phyloP scores from a whole-genome alignment of 2,797 vertebrate species.

The Cheirogaleus major region DNA sequence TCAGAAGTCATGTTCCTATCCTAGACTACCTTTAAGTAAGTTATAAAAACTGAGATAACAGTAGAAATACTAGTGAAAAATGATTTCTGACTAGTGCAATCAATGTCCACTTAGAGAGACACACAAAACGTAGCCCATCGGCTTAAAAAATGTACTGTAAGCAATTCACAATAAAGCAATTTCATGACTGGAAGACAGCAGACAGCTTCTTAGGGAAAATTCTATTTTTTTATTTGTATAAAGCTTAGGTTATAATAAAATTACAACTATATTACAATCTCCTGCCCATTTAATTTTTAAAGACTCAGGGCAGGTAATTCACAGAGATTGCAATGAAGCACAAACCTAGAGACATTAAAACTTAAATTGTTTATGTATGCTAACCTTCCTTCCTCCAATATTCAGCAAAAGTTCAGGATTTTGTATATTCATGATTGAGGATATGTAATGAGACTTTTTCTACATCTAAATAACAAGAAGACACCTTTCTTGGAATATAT shows the following conservation, averaged over 20 bases:
- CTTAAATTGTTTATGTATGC: neutral
- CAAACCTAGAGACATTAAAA: neutral
- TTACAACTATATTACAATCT: neutral
- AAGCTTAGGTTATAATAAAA: neutral
- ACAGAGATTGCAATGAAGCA: neutral
- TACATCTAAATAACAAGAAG: neutral
- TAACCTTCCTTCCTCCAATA: neutral
- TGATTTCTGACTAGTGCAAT: neutral
- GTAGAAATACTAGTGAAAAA: neutral
- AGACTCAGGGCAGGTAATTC: neutral
- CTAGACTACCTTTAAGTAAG: neutral
- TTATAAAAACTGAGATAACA: slow-evolving; percentile 1
- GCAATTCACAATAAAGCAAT: neutral
- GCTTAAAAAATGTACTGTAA: neutral
- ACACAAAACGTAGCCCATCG: neutral
- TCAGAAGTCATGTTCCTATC: neutral
- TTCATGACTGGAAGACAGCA: neutral
- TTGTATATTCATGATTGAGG: neutral
- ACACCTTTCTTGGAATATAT: neutral
- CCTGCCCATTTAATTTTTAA: neutral
- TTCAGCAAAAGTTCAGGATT: neutral
- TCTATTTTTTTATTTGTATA: neutral
- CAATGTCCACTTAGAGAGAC: neutral
- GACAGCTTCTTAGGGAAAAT: neutral
- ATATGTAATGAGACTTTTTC: neutral